Conservation (phyloP, 2,113 vertebrate genomes). For the Myodes glareolus region DNA sequence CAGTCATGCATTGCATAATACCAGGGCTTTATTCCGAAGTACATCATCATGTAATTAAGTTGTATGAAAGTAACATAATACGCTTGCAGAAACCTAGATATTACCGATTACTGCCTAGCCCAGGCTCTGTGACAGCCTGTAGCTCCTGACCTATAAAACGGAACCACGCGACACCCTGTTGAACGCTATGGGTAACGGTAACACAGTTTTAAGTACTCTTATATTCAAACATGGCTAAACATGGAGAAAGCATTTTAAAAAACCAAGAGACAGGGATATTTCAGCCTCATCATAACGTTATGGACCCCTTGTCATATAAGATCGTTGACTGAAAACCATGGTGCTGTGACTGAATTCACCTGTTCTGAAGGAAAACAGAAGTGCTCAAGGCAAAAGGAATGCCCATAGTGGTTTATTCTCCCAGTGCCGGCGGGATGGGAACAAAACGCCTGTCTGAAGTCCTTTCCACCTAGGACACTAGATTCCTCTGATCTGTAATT, state of each 20-base stretch:
- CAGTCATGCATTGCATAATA: neutral
- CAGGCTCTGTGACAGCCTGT: neutral
- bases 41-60: neutral
- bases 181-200: neutral
- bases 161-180: neutral
- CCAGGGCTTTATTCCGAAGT: neutral
- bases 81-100: neutral
- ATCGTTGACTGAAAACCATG: neutral
- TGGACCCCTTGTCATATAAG: neutral
- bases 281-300: neutral
- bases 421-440: too few relatives aligned
- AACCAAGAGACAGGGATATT: neutral
- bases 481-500: neutral
- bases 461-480: neutral
- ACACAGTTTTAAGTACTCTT: neutral
- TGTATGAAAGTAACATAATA: neutral
- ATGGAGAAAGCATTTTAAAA: neutral
- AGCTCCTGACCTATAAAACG: neutral
- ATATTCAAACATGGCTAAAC: neutral
- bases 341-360: neutral
- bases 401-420: neutral
- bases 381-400: neutral
- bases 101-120: neutral
- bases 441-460: neutral
- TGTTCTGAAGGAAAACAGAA: neutral